Conservation (phyloP, 2,797 vertebrate genomes). For the Molothrus ater region DNA sequence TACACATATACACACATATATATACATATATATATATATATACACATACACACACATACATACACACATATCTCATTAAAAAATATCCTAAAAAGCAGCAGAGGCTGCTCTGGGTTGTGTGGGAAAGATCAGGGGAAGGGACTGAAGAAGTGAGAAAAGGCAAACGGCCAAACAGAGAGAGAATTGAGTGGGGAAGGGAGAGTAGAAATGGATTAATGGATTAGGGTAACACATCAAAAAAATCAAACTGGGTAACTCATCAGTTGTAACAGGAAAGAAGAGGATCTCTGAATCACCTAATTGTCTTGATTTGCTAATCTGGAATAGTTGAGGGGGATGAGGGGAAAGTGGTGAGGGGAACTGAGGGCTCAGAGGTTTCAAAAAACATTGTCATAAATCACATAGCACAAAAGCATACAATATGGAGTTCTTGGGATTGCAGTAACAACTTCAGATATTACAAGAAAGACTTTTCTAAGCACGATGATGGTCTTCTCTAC, state of each 20-base stretch:
- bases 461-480: not conserved
- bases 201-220: not conserved
- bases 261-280: not conserved
- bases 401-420: not conserved
- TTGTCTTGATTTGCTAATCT: not conserved
- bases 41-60: not conserved
- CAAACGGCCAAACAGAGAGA: not conserved
- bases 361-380: not conserved
- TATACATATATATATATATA: fast-evolving
- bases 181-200: fast-evolving
- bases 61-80: not conserved
- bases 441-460: not conserved
- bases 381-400: not conserved
- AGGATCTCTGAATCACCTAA: not conserved
- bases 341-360: fast-evolving
- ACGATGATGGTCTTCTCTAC: not conserved
- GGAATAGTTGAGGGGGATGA: not conserved
- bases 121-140: not conserved
- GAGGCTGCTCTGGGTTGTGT: not conserved
- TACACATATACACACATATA: too few species aligned
- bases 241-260: not conserved
- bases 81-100: not conserved
- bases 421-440: not conserved
- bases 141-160: not conserved
- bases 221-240: not conserved